phyloP scores from a whole-genome alignment of 1,140 invertebrate genomes.

The Hypothenemus hampei region DNA sequence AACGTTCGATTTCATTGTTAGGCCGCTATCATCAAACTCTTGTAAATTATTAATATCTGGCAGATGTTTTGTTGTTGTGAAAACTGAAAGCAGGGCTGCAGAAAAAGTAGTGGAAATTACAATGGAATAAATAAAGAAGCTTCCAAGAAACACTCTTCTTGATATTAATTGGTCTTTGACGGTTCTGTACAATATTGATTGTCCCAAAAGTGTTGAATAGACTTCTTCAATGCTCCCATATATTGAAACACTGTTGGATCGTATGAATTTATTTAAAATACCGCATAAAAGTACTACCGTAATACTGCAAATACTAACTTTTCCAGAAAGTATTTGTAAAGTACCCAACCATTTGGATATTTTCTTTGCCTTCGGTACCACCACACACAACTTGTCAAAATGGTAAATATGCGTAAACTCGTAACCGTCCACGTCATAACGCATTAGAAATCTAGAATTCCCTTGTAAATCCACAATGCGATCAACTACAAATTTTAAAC shows the following conservation, averaged over 20 bases:
- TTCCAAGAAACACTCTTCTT: constrained; percentile 7
- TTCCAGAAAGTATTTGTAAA: constrained; percentile 1
- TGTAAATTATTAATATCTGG: constrained; percentile 17
- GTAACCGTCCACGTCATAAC: background rate
- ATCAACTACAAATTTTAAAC: constrained; percentile 8
- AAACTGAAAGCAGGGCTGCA: background rate
- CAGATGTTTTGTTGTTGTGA: background rate
- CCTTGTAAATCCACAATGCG: constrained; percentile 14
- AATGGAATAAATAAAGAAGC: constrained; percentile 2
- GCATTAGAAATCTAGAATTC: constrained; percentile 8
- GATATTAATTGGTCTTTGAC: background rate
- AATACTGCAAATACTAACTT: background rate
- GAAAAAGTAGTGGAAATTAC: constrained; percentile 11
- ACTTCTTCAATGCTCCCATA: background rate
- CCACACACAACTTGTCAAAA: constrained; percentile 20
- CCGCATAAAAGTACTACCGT: background rate
- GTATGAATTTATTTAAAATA: constrained; percentile 9
- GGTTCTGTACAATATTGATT: background rate
- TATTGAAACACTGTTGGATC: background rate
- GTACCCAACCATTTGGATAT: constrained; percentile 22
- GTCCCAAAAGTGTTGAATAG: background rate
- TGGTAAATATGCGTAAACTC: constrained; percentile 13
- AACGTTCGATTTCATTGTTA: constrained; percentile 3
- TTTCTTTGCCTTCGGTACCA: constrained; percentile 18
- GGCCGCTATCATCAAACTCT: constrained; percentile 12